Percentiles rank a stretch among this genome's conserved stretches.
phyloP scores from a whole-genome alignment of 2,113 vertebrate species.

The Chaenocephalus aceratus region DNA sequence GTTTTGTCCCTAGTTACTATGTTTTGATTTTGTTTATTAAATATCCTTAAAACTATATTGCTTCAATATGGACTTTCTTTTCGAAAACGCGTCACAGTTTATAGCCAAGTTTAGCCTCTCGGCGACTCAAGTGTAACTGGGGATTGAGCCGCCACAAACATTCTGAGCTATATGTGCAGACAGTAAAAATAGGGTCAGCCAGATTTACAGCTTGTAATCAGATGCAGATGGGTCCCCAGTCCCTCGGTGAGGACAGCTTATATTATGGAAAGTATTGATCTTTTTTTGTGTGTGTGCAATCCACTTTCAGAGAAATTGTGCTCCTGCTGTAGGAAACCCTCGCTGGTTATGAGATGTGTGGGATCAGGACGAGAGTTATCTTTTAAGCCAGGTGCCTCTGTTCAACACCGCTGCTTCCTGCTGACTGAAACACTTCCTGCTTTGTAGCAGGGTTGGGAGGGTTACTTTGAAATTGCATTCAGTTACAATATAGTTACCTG shows the following conservation, averaged over 20 bases:
- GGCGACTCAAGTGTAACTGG: too few species aligned
- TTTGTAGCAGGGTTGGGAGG: too few species aligned
- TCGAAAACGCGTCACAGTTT: too few species aligned
- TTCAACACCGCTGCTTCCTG: constrained; percentile 69
- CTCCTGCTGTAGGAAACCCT: constrained; percentile 45
- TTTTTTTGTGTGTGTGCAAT: constrained; percentile 13
- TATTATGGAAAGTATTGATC: constrained; percentile 60
- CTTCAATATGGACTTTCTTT: too few species aligned
- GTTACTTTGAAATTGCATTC: too few species aligned
- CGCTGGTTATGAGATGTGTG: constrained; percentile 53
- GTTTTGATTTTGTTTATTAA: too few species aligned
- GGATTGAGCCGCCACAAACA: constrained; percentile 15
- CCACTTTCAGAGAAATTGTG: constrained; percentile 46
- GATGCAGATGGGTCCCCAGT: constrained; percentile 61
- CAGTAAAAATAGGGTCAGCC: constrained; percentile 26
- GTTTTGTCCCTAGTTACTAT: too few species aligned
- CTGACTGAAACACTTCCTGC: constrained; percentile 54
- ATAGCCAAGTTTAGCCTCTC: too few species aligned
- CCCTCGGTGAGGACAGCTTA: constrained; percentile 37
- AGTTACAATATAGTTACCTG: too few species aligned
- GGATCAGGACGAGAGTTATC: constrained; percentile 70
- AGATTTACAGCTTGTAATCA: constrained; percentile 71
- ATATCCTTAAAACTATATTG: too few species aligned
- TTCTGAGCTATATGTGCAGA: constrained; percentile 42
- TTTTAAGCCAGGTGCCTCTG: constrained; percentile 76